Evolutionary conservation across 1,140 invertebrate species (phyloP).

Genomic region (Vollenhovia emeryi): DNA sequence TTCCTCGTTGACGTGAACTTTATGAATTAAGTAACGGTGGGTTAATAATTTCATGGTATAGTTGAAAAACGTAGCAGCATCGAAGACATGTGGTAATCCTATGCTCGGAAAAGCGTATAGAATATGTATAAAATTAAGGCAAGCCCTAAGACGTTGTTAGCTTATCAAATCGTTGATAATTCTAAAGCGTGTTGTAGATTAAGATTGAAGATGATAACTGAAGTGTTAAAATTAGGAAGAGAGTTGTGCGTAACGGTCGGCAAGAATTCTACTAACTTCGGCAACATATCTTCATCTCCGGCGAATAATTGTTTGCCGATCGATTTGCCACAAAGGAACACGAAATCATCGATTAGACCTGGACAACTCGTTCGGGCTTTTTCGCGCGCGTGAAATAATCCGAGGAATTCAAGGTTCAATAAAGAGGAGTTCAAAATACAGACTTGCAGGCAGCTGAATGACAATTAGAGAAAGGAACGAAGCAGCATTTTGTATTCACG

Average conservation of each 20-base stretch:
- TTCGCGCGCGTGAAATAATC: neutral
- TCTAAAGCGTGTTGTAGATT: neutral
- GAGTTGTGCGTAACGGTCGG: neutral
- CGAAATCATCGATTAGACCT: conserved; percentile 10
- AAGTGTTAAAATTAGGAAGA: neutral
- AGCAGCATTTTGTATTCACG: neutral
- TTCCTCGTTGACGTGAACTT: neutral
- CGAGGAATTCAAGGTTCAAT: conserved; percentile 31
- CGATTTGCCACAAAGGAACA: neutral
- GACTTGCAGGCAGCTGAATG: neutral
- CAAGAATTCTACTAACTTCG: conserved; percentile 3
- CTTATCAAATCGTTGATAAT: neutral
- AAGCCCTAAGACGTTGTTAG: neutral
- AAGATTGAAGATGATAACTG: neutral
- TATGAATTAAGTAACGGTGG: neutral
- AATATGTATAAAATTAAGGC: neutral
- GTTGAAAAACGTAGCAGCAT: neutral
- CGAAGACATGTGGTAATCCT: neutral
- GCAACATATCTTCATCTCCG: conserved; percentile 13
- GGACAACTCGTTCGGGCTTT: neutral
- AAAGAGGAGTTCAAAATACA: neutral
- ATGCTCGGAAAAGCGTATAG: neutral
- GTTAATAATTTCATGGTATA: conserved; percentile 8
- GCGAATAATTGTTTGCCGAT: conserved; percentile 19
- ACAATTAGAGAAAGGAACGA: conserved; percentile 7